Percentiles rank a stretch among this genome's conserved stretches.
Conservation (phyloP, 2,888 invertebrate genomes). For the Diadegma fenestrale region DNA sequence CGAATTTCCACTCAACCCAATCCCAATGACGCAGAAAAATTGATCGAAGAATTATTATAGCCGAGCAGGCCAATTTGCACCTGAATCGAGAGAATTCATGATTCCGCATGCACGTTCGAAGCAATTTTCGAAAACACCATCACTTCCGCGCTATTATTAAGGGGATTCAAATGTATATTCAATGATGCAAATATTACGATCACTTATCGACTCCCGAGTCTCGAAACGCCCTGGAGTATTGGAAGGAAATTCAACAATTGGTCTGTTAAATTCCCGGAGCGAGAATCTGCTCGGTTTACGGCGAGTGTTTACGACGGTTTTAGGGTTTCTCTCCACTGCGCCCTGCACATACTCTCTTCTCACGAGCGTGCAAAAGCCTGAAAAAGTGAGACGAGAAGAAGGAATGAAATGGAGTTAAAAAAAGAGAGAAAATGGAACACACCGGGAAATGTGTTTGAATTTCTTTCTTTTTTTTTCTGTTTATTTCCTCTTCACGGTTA, state of each 20-base stretch:
- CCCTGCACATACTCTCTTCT: conserved; percentile 52
- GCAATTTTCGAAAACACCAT: background rate
- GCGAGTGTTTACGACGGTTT: conserved; percentile 67
- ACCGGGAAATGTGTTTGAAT: background rate
- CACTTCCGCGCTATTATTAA: background rate
- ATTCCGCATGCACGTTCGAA: background rate
- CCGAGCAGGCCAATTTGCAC: background rate
- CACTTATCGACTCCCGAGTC: conserved; percentile 23
- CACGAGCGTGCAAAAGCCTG: conserved; percentile 36
- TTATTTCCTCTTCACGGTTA: background rate
- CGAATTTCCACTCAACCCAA: background rate
- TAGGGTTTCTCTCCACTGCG: conserved; percentile 47
- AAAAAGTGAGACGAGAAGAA: conserved; percentile 50
- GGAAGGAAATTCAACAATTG: conserved; percentile 65
- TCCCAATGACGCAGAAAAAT: background rate
- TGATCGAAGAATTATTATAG: background rate
- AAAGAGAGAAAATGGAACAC: conserved; percentile 17
- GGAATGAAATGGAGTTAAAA: conserved; percentile 36
- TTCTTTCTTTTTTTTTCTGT: background rate
- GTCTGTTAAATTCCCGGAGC: conserved; percentile 65
- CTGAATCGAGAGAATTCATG: background rate
- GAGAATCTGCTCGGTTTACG: conserved; percentile 61
- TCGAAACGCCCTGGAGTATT: background rate
- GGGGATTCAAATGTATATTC: background rate
- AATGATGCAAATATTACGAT: conserved; percentile 18